Base-by-base conservation (phyloP, 2,113 vertebrate species). In the Toxotes jaculatrix region DNA sequence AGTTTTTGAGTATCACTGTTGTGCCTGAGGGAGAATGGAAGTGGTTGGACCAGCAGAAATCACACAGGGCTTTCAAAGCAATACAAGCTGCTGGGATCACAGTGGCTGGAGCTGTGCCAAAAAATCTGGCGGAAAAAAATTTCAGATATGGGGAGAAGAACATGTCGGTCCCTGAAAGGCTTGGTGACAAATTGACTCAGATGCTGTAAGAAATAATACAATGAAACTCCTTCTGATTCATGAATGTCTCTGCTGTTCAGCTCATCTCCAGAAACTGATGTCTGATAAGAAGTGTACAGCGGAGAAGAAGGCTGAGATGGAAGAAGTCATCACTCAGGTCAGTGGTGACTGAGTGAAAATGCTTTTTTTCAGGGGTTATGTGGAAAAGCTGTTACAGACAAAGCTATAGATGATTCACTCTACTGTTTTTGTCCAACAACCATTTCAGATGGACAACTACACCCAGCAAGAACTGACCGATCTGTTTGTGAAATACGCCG, bases 191-290 rank as follows among this genome's bases (percentile, higher is more conserved):
- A 68, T 57, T 51, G 17, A 0, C 10, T 38, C 27, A 47, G 49
- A 69, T 55, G 36, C 13, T 8, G 3, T 45, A 51, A 63, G 9
- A 73, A 77, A 43, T 45, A 19, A 32, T 38, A 10, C 6, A 10
- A 40, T 19, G 11, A 47, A 32, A 57, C 8, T 11, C 67, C 27
- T 27, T 27, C 27, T 27, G 27, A 27, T 27, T 27, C 27, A 27
- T 27, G 1, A 27, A 27, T 27, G 27, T 27, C 27, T 27, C 27
- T 27, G 27, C 27, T 27, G 12, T 59, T 0, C 70, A 99, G 98
- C 97, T 86, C 97, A 99, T 79, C 96, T 99, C 75, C 97, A 99
- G 93, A 99, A 99, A 84, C 82, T 99, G 82, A 98, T 98, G 97
- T 97, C 97, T 57, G 98, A 99, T 88, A 99, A 99, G 94, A 99